A percentile compares a stretch with the other conserved stretches of the same genome.
phyloP scores from a whole-genome alignment of 2,113 vertebrate species.

The Hystrix brachyura region DNA sequence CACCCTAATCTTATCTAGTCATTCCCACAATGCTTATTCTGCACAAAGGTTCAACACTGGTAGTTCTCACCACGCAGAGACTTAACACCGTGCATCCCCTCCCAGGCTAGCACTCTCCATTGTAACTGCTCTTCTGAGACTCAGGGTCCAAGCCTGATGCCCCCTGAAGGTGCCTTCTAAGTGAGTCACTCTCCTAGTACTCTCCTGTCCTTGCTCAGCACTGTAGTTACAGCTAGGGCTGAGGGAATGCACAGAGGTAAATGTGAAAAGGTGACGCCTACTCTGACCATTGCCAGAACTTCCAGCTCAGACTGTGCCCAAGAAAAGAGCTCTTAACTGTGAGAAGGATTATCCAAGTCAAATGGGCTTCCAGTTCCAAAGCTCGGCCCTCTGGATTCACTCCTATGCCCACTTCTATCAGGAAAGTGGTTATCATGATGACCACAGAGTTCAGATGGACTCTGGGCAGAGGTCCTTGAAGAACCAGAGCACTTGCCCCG shows the following conservation, averaged over 20 bases:
- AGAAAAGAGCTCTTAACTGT: background rate
- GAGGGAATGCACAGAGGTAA: background rate
- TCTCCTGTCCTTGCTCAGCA: background rate
- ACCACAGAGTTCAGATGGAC: background rate
- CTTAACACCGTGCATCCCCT: background rate
- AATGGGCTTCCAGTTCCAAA: background rate
- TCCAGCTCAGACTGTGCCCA: background rate
- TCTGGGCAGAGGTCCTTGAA: background rate
- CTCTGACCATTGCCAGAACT: background rate
- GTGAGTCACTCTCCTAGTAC: background rate
- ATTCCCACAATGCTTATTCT: background rate
- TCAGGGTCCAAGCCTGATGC: too few species aligned
- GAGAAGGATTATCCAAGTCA: background rate
- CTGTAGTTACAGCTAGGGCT: background rate
- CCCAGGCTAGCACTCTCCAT: background rate
- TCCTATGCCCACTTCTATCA: background rate
- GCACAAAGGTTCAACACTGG: background rate
- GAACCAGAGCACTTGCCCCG: background rate
- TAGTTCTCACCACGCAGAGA: background rate
- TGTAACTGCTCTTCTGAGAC: background rate
- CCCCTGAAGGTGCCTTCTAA: background rate
- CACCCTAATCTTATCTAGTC: background rate
- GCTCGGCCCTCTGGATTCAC: background rate
- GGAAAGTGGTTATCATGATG: background rate
- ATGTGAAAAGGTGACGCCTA: background rate